These are phyloP conservation scores for Drosophila leonis DNA, from an alignment of 2,888 invertebrate genomes.

Conservation along the genomic window DNA sequence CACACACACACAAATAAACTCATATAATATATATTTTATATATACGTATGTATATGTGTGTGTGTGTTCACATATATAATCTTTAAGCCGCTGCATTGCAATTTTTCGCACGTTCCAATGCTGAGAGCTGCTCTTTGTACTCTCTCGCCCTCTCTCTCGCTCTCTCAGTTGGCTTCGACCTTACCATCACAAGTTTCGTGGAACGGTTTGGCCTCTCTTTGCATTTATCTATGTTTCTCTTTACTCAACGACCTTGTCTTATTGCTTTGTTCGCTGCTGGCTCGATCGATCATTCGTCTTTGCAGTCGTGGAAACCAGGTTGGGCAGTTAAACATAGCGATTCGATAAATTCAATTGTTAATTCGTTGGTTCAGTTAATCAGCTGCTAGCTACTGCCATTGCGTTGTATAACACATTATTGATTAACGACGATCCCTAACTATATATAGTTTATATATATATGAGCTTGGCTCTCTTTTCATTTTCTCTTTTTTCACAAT, in stretches of 20 bases:
- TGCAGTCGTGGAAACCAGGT: slow-evolving; percentile 71
- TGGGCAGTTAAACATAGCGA: slow-evolving; percentile 51
- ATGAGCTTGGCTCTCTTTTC: slow-evolving; percentile 48
- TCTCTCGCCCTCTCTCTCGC: not conserved
- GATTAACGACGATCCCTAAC: slow-evolving; percentile 22
- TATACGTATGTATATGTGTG: not conserved
- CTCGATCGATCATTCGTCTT: slow-evolving; percentile 70
- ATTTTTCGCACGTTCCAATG: slow-evolving; percentile 69
- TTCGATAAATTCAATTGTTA: slow-evolving; percentile 54
- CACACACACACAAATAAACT: not conserved
- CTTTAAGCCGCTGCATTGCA: slow-evolving; percentile 54
- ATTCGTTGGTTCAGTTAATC: slow-evolving; percentile 48
- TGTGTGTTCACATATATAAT: not conserved
- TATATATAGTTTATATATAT: slow-evolving; percentile 14
- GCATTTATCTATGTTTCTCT: slow-evolving; percentile 16
- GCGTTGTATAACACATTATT: slow-evolving; percentile 49
- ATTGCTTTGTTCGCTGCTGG: slow-evolving; percentile 44
- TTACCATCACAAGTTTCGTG: slow-evolving; percentile 29
- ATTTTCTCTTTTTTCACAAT: slow-evolving; percentile 29
- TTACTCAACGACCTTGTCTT: slow-evolving; percentile 69
- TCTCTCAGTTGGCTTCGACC: slow-evolving; percentile 14
- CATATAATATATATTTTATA: not conserved
- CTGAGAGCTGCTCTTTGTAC: slow-evolving; percentile 11
- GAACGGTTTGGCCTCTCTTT: slow-evolving; percentile 32
- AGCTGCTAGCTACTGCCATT: slow-evolving; percentile 28